Evolutionary conservation across 1,140 invertebrate genomes (phyloP), one percentile per base, ranked within the genome.

Genomic region (Bombus cullumanus): DNA sequence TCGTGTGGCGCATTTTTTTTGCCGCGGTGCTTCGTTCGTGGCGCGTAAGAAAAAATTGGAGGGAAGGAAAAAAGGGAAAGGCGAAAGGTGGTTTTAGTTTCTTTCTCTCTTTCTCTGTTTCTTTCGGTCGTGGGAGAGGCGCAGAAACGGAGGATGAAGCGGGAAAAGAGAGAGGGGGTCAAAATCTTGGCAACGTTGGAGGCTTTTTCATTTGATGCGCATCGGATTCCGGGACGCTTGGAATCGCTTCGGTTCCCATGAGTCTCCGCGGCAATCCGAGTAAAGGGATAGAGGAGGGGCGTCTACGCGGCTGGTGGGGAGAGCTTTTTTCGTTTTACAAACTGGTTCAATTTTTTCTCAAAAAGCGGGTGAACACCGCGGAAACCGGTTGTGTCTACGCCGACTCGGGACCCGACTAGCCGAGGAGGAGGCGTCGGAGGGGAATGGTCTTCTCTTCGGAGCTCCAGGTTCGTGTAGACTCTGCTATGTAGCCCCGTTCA

Each of bases 291-390:
- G 72, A 83, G 62, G 64, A 86, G 85, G 81, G 64, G 53, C 43
- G 73, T 15, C 39, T 34, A n/a, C n/a, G 76, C 68, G 71, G 43
- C 12, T 86, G 86, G 92, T 85, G 89, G 90, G 93, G 92, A 90
- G 92, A 92, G 92, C 92, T 95, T 95, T 95, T 95, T 95, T 95
- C 93, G 93, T 94, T 94, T 94, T 94, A 94, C 93, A 95, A 95
- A 95, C 94, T 95, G 94, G 94, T 95, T 95, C 94, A 94, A 95
- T 95, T 95, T 95, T 95, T 95, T 95, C 92, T 94, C 91, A 93
- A 95, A 95, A 95, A 95, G 94, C 94, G 94, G 93, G 93, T 94
- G 93, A 94, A 94, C 92, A 93, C 91, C 91, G 92, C 90, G 92
- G 92, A 94, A 95, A 95, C 94, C 94, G 94, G 94, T 95, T 95